A percentile compares a stretch with the other conserved stretches of the same genome.
phyloP scores from a whole-genome alignment of 2,888 invertebrate genomes.

The Aphidoletes aphidimyza region DNA sequence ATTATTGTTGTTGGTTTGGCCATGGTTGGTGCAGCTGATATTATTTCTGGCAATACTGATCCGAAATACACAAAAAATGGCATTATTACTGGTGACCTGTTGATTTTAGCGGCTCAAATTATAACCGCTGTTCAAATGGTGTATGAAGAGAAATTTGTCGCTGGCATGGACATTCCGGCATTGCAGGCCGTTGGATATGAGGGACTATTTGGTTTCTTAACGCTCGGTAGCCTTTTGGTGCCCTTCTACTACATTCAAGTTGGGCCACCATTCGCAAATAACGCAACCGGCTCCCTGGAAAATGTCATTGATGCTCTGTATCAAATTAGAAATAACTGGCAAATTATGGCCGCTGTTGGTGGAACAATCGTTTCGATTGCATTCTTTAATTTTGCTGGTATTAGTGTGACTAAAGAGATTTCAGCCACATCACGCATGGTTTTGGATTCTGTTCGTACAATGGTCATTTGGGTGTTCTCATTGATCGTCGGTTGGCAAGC shows the following conservation, averaged over 20 bases:
- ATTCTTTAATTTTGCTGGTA: conserved; percentile 92
- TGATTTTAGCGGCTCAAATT: conserved; percentile 81
- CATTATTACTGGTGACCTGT: conserved; percentile 82
- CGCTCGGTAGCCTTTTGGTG: conserved; percentile 73
- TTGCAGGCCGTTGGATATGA: conserved; percentile 71
- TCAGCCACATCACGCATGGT: conserved; percentile 93
- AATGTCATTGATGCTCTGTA: conserved; percentile 85
- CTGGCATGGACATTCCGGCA: conserved; percentile 85
- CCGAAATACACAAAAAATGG: conserved; percentile 73
- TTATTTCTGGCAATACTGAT: conserved; percentile 62
- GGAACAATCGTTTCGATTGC: conserved; percentile 86
- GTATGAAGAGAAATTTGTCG: conserved; percentile 90
- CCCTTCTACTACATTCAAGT: conserved; percentile 86
- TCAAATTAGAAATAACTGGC: conserved; percentile 77
- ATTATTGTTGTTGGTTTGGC: conserved; percentile 77
- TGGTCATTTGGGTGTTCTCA: conserved; percentile 90
- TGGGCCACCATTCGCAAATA: conserved; percentile 79
- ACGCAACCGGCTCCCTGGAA: conserved; percentile 81
- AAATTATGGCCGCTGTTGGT: conserved; percentile 73
- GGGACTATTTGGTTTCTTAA: conserved; percentile 76
- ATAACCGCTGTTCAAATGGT: conserved; percentile 93
- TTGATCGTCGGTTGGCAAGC: conserved; percentile 80
- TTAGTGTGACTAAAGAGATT: conserved; percentile 92
- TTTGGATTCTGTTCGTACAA: conserved; percentile 85
- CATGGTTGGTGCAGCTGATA: conserved; percentile 79